These are phyloP conservation scores for Phylloscopus trochilus DNA, from an alignment of 2,113 vertebrate genomes.

Conservation along the genomic window DNA sequence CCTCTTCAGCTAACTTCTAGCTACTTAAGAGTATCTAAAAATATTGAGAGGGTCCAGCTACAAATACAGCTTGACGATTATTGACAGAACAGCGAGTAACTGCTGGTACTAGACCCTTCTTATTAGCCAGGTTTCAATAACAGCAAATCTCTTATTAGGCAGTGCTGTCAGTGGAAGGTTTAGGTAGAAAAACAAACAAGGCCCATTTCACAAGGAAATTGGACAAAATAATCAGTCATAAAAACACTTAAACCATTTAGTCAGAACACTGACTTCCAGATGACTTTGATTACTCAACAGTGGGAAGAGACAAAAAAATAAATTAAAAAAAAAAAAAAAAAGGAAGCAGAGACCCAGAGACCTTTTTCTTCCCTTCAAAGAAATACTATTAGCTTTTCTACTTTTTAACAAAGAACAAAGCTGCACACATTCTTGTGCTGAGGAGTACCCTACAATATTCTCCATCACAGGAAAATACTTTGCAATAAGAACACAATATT, in stretches of 20 bases:
- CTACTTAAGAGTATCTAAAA: not conserved
- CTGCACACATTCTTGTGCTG: not conserved
- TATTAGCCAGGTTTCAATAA: not conserved
- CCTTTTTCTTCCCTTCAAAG: not conserved
- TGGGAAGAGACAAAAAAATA: not conserved
- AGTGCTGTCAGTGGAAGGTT: not conserved
- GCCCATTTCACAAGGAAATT: not conserved
- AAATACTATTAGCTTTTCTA: not conserved
- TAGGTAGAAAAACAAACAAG: not conserved
- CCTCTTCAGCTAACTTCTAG: not conserved
- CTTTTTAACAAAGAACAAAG: not conserved
- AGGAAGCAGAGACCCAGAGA: not conserved
- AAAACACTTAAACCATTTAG: not conserved
- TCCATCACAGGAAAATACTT: not conserved
- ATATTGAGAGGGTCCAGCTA: not conserved
- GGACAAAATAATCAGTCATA: not conserved
- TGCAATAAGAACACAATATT: not conserved
- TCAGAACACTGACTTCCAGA: not conserved
- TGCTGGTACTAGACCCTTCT: not conserved
- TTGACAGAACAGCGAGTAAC: not conserved
- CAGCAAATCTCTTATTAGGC: not conserved
- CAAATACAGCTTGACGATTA: not conserved
- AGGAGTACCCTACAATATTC: fast-evolving
- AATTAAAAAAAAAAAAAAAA: not conserved
- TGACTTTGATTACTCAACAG: not conserved